Evolutionary conservation across 2,888 invertebrate species (phyloP).

Genomic region (Ophion costatus): DNA sequence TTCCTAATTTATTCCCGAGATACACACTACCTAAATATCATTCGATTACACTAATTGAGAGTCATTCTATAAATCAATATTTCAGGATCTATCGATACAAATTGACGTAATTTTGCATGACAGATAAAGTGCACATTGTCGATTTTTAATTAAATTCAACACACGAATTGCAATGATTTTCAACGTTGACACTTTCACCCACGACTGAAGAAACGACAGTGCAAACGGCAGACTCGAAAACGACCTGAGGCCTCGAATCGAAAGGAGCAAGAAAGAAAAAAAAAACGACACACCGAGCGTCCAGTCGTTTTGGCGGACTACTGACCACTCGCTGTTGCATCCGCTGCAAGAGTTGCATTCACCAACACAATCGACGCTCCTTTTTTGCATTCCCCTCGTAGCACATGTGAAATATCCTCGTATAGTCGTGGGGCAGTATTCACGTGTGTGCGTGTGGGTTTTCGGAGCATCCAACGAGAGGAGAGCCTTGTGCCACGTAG

Average conservation of each 20-base stretch:
- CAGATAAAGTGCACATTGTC: neutral
- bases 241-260: conserved; percentile 7
- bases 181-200: conserved; percentile 18
- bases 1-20: neutral
- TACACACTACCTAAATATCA: neutral
- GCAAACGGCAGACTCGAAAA: conserved; percentile 2
- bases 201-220: neutral
- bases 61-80: neutral
- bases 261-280: conserved; percentile 4
- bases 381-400: conserved; percentile 60
- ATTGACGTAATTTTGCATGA: neutral
- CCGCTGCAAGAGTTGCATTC: conserved; percentile 82
- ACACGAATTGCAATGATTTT: neutral
- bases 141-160: neutral
- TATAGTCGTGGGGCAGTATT: conserved; percentile 10
- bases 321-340: conserved; percentile 82
- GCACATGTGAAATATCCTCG: conserved; percentile 70
- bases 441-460: conserved; percentile 33
- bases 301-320: conserved; percentile 79
- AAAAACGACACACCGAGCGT: conserved; percentile 60
- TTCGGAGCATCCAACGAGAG: conserved; percentile 72
- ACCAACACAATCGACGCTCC: conserved; percentile 74
- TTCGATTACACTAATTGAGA: too few relatives aligned
- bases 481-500: conserved; percentile 71
- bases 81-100: neutral